Conservation (phyloP, 2,888 invertebrate species). For the Allolobophora icterica region DNA sequence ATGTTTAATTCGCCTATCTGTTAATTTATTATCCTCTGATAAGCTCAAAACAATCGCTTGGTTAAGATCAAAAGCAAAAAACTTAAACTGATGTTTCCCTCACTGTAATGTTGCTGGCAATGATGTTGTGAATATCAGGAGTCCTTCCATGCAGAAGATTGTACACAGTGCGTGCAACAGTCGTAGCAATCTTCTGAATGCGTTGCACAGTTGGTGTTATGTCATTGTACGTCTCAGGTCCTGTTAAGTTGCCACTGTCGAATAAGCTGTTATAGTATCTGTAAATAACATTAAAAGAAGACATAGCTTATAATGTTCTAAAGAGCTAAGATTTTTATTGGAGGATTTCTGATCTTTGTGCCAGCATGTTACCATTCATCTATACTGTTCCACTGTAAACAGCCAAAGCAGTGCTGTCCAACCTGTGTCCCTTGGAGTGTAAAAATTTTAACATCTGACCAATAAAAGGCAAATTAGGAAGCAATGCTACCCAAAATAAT, state of each 20-base stretch:
- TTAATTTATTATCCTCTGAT: not conserved
- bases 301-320: not conserved
- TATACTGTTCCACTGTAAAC: too few species aligned
- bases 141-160: not conserved
- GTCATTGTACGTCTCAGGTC: not conserved
- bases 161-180: slow-evolving; percentile 1
- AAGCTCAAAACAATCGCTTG: not conserved
- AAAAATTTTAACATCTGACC: too few species aligned
- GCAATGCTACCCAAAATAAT: too few species aligned
- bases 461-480: too few species aligned
- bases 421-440: too few species aligned
- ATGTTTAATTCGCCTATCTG: not conserved
- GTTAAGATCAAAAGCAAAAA: not conserved
- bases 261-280: not conserved
- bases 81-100: not conserved
- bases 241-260: not conserved
- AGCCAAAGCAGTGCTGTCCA: too few species aligned
- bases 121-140: not conserved
- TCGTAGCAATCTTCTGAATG: slow-evolving; percentile 10
- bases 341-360: too few species aligned
- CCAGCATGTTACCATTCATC: too few species aligned
- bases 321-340: too few species aligned
- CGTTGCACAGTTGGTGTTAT: not conserved
- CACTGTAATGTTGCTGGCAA: not conserved
- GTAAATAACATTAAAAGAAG: not conserved